phyloP scores from a whole-genome alignment of 2,113 vertebrate species.

The Artemisiospiza belli region DNA sequence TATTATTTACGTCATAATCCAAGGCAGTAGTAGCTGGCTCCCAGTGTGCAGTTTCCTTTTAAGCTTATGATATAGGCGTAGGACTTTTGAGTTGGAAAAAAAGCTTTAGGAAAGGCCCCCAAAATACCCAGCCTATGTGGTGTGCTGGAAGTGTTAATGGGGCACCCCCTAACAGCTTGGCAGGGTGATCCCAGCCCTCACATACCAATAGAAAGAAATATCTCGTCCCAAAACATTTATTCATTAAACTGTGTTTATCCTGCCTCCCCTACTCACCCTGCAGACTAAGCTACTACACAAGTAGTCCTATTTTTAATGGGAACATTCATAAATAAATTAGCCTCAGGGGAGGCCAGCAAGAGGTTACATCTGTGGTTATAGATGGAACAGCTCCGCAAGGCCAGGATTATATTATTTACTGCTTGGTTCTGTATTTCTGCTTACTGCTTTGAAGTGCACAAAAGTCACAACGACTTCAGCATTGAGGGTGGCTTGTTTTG shows the following conservation, averaged over 20 bases:
- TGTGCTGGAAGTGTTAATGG: rapidly evolving
- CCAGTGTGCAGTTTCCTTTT: background rate
- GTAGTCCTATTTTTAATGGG: constrained; percentile 38
- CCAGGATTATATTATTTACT: background rate
- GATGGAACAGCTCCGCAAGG: background rate
- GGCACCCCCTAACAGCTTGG: background rate
- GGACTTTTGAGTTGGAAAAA: background rate
- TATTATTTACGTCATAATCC: background rate
- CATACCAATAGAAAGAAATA: background rate
- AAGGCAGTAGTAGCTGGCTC: background rate
- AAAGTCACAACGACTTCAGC: background rate
- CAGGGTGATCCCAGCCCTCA: background rate
- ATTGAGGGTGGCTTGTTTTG: background rate
- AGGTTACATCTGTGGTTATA: background rate
- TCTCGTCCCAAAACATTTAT: background rate
- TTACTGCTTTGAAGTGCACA: background rate
- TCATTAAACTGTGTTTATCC: background rate
- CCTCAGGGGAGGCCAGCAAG: background rate
- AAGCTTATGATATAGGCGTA: background rate
- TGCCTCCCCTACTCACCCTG: background rate
- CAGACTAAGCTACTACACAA: background rate
- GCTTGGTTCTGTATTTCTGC: background rate
- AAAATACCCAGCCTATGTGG: rapidly evolving
- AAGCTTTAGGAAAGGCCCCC: background rate
- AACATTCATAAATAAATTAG: constrained; percentile 10